These are phyloP conservation scores for Rhadinocentrus ornatus DNA, from an alignment of 2,797 vertebrate species.

Conservation along the genomic window DNA sequence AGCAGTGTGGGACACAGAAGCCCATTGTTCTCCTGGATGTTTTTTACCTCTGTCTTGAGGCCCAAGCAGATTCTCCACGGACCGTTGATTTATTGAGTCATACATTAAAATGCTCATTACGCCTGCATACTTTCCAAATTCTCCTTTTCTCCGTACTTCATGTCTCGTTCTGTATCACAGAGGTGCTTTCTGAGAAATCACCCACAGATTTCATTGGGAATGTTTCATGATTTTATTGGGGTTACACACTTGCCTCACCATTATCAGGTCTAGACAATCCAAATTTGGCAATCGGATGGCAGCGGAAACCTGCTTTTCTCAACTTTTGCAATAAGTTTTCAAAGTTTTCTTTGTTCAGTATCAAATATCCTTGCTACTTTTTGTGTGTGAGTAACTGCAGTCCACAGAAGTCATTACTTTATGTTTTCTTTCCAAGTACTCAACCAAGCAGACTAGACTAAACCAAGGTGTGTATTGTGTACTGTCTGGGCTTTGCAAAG, in stretches of 20 bases:
- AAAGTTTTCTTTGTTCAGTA: neutral
- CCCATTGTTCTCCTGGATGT: conserved; percentile 90
- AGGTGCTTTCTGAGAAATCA: conserved; percentile 27
- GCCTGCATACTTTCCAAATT: conserved; percentile 72
- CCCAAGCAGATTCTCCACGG: conserved; percentile 78
- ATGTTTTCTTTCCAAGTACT: conserved; percentile 15
- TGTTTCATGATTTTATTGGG: conserved; percentile 6
- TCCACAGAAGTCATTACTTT: conserved; percentile 23
- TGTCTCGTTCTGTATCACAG: conserved; percentile 38
- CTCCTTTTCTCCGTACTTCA: conserved; percentile 45
- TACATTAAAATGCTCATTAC: conserved; percentile 86
- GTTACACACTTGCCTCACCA: neutral
- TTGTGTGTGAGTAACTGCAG: conserved; percentile 10
- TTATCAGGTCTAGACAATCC: conserved; percentile 16
- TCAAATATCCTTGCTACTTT: neutral
- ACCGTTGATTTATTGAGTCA: conserved; percentile 86
- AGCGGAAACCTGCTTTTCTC: neutral
- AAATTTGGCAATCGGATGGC: neutral
- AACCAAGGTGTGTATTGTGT: conserved; percentile 45
- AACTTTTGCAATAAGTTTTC: neutral
- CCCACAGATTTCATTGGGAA: conserved; percentile 12
- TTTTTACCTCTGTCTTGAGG: conserved; percentile 78
- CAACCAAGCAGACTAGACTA: conserved; percentile 34
- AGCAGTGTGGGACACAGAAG: conserved; percentile 86
- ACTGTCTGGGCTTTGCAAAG: conserved; percentile 32